Conservation (phyloP, 2,797 vertebrate species). For the Pseudomugil tenellus region DNA sequence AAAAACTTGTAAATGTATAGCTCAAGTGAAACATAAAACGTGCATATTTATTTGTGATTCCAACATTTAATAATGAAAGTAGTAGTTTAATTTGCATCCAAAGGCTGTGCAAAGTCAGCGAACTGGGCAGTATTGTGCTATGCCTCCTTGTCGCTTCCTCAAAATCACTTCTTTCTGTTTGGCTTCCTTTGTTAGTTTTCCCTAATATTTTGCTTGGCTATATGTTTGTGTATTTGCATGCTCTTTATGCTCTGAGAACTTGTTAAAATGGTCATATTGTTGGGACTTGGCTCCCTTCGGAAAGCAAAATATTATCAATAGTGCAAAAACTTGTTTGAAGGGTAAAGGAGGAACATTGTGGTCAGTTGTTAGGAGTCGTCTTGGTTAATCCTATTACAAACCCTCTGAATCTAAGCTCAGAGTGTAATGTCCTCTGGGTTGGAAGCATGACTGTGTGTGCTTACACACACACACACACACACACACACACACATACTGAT, state of each 20-base stretch:
- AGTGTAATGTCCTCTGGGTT: neutral
- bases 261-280: neutral
- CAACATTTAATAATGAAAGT: slow-evolving; percentile 23
- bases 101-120: slow-evolving; percentile 40
- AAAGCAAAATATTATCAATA: neutral
- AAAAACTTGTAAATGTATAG: too few relatives aligned
- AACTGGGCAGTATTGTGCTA: slow-evolving; percentile 38
- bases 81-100: slow-evolving; percentile 43
- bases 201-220: slow-evolving; percentile 2
- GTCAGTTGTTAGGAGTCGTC: neutral
- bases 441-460: slow-evolving; percentile 4
- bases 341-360: neutral
- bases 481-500: slow-evolving; percentile 11
- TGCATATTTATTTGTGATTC: neutral
- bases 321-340: neutral
- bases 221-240: neutral
- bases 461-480: too few relatives aligned
- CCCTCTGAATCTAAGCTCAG: neutral
- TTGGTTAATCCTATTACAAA: neutral
- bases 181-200: slow-evolving; percentile 15
- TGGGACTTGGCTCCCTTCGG: neutral
- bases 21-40: neutral
- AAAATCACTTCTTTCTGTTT: slow-evolving; percentile 26
- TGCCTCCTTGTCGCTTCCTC: slow-evolving; percentile 43
- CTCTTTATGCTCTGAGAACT: neutral